Percentiles rank a stretch among this genome's conserved stretches.
Conservation (phyloP, 1,140 invertebrate species). For the Drepana arcuata region DNA sequence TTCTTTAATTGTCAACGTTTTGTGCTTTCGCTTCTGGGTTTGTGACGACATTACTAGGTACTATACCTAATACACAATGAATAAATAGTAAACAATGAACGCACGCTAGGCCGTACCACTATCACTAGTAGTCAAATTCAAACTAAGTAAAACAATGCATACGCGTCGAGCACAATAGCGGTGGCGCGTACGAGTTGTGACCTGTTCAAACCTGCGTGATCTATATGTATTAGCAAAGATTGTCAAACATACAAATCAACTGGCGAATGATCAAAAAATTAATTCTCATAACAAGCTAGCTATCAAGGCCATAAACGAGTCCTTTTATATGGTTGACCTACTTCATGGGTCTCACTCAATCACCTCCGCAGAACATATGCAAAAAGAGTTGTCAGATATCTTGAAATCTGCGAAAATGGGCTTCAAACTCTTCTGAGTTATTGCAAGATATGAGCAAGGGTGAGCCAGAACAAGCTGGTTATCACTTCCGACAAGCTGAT, state of each 20-base stretch:
- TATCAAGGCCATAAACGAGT: too few species aligned
- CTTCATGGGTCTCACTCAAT: neutral
- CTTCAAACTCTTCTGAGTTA: conserved; percentile 19
- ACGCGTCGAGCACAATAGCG: conserved; percentile 21
- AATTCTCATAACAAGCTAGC: too few species aligned
- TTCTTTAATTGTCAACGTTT: conserved; percentile 36
- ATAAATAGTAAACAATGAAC: conserved; percentile 29
- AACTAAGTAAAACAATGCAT: conserved; percentile 22
- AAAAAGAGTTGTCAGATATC: neutral
- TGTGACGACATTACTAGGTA: conserved; percentile 27
- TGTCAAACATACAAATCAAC: too few species aligned
- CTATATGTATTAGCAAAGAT: too few species aligned
- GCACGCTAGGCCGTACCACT: conserved; percentile 15
- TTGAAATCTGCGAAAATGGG: conserved; percentile 32
- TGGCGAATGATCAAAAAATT: too few species aligned
- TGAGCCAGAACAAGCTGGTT: conserved; percentile 1
- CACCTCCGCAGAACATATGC: too few species aligned
- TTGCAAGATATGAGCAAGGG: neutral
- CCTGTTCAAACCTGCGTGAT: conserved; percentile 13
- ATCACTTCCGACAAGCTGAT: conserved; percentile 11
- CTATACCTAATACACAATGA: conserved; percentile 30
- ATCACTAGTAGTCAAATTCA: conserved; percentile 24
- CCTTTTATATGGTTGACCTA: neutral
- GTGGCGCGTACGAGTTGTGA: conserved; percentile 16
- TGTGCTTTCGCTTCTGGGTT: conserved; percentile 36